Conservation (phyloP, 2,113 vertebrate species). For the Glaucomys volans region DNA sequence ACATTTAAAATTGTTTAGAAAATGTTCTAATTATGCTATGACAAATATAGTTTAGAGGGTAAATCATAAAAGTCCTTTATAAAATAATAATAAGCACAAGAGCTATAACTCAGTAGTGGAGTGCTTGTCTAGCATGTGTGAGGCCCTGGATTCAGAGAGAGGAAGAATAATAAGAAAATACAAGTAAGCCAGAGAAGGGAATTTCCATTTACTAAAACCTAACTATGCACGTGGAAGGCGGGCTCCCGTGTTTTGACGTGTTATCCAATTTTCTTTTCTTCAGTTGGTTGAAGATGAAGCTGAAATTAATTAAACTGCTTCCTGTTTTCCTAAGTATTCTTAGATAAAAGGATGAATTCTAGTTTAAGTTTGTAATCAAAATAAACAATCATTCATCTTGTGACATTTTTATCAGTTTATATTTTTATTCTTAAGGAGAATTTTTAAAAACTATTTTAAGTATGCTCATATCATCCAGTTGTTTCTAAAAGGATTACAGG, state of each 20-base stretch:
- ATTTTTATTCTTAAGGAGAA: not conserved
- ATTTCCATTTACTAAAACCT: not conserved
- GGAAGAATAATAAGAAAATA: no score
- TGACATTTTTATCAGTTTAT: not conserved
- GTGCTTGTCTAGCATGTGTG: not conserved
- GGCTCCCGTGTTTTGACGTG: not conserved
- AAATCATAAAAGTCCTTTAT: not conserved
- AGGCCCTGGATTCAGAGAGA: not conserved
- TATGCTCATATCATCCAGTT: not conserved
- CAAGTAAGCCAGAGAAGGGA: not conserved
- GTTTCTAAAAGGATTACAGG: conserved; percentile 1
- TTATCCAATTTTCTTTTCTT: not conserved
- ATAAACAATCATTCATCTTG: not conserved
- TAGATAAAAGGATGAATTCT: not conserved
- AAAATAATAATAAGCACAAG: not conserved
- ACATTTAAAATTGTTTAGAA: not conserved
- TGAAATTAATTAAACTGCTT: conserved; percentile 18
- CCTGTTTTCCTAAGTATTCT: not conserved
- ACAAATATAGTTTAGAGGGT: not conserved
- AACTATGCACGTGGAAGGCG: not conserved
- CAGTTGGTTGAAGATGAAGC: not conserved
- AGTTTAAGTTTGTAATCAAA: not conserved
- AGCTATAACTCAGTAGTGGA: not conserved
- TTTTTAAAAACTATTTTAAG: conserved; percentile 33
- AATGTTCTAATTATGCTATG: not conserved